Conservation (phyloP, 2,797 vertebrate species). For the Sebastiscus tertius region DNA sequence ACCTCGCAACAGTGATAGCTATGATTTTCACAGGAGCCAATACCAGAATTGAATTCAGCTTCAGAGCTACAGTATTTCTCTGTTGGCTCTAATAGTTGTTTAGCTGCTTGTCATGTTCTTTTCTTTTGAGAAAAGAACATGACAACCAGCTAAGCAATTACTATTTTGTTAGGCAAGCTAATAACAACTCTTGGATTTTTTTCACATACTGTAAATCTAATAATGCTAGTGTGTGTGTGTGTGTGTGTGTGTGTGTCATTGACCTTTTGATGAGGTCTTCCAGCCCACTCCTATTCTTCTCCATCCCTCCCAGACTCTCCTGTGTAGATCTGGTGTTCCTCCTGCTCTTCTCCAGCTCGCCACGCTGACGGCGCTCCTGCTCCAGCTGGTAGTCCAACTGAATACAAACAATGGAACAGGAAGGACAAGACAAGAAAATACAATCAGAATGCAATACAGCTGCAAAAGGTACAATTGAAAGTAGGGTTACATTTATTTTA, state of each 20-base stretch:
- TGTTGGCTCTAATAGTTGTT: neutral
- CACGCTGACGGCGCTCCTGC: slow-evolving; percentile 73
- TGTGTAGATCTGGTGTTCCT: slow-evolving; percentile 74
- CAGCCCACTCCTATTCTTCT: slow-evolving; percentile 78
- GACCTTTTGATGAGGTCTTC: slow-evolving; percentile 84
- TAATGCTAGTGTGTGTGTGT: fast-evolving
- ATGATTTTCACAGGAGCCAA: neutral
- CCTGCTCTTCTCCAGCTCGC: slow-evolving; percentile 78
- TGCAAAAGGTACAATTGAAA: neutral
- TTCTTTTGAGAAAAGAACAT: neutral
- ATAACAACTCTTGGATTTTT: neutral
- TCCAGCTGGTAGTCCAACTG: slow-evolving; percentile 82
- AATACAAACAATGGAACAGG: neutral
- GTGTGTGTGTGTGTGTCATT: neutral
- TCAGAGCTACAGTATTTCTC: neutral
- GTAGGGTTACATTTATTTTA: neutral
- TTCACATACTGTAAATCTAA: neutral
- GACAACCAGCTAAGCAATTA: too few relatives aligned
- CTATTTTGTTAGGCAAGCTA: neutral
- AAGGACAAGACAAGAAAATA: neutral
- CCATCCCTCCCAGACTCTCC: slow-evolving; percentile 77
- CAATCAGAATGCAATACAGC: neutral
- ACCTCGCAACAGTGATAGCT: neutral
- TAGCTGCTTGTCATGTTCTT: neutral
- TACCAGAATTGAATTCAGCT: neutral